Evolutionary conservation across 2,888 invertebrate species (phyloP).

Genomic region (Chirona hameri): DNA sequence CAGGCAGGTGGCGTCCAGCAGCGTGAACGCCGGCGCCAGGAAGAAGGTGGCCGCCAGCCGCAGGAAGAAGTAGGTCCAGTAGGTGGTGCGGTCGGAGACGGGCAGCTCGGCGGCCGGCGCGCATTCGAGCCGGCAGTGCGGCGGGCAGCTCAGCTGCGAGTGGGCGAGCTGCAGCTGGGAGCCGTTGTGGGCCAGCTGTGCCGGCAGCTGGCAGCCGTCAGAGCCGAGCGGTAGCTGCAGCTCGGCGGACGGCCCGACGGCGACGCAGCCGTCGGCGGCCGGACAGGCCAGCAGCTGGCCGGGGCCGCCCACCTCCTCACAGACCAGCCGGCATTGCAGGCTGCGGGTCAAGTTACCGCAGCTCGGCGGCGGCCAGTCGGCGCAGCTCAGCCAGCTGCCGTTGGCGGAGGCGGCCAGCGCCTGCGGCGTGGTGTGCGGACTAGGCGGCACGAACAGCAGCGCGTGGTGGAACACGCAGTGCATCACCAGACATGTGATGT

Average conservation of each 20-base stretch:
- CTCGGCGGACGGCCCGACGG: too few relatives aligned
- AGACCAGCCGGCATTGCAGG: background rate
- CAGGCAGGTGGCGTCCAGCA: constrained; percentile 79
- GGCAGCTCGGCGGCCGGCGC: constrained; percentile 28
- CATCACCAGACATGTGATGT: constrained; percentile 69
- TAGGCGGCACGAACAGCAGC: constrained; percentile 51
- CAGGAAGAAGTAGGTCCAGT: constrained; percentile 76
- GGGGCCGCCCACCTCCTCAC: background rate
- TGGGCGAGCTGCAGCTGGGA: background rate
- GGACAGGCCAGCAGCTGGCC: background rate
- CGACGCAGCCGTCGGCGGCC: background rate
- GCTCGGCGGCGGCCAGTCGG: background rate
- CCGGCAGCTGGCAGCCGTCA: background rate
- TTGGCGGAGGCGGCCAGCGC: background rate
- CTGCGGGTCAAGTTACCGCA: background rate
- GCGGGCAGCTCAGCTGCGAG: constrained; percentile 46
- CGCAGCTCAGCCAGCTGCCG: background rate
- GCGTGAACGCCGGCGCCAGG: constrained; percentile 77
- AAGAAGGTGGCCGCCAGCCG: constrained; percentile 76
- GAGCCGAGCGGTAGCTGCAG: background rate
- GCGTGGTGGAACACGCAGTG: constrained; percentile 77
- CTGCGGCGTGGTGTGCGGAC: constrained; percentile 11
- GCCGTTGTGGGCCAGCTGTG: too few relatives aligned
- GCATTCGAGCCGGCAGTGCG: constrained; percentile 64
- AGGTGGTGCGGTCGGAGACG: constrained; percentile 53